These are phyloP conservation scores for Sturnus vulgaris DNA, from an alignment of 2,113 vertebrate species.

Conservation along the genomic window DNA sequence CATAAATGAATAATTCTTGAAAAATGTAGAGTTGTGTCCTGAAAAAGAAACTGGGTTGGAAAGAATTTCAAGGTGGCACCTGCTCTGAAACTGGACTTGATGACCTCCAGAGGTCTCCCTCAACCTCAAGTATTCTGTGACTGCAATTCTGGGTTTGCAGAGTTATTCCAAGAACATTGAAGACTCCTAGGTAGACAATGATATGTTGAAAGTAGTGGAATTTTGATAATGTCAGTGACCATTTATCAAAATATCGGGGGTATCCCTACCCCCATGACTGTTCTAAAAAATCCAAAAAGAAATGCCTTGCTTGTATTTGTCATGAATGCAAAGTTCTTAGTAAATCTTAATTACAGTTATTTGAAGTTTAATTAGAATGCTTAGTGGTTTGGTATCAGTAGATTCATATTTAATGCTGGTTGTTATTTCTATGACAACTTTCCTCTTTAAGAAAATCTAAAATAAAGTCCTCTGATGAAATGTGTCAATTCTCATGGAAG, in stretches of 20 bases:
- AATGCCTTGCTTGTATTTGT: not conserved
- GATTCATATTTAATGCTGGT: not conserved
- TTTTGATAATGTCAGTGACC: not conserved
- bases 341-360: not conserved
- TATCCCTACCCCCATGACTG: not conserved
- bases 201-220: not conserved
- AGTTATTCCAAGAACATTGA: not conserved
- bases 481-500: not conserved
- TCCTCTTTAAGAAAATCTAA: not conserved
- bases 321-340: not conserved
- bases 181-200: not conserved
- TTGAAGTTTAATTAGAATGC: not conserved
- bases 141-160: not conserved
- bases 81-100: not conserved
- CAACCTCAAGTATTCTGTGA: not conserved
- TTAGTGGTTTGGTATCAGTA: not conserved
- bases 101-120: not conserved
- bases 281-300: not conserved
- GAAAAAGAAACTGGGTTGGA: not conserved
- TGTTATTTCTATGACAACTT: not conserved
- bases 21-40: not conserved
- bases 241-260: not conserved
- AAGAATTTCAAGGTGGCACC: not conserved
- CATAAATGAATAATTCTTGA: rapidly evolving
- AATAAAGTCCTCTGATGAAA: not conserved